These are phyloP conservation scores for Ptychoptera albimana DNA, from an alignment of 2,888 invertebrate species.

Conservation along the genomic window DNA sequence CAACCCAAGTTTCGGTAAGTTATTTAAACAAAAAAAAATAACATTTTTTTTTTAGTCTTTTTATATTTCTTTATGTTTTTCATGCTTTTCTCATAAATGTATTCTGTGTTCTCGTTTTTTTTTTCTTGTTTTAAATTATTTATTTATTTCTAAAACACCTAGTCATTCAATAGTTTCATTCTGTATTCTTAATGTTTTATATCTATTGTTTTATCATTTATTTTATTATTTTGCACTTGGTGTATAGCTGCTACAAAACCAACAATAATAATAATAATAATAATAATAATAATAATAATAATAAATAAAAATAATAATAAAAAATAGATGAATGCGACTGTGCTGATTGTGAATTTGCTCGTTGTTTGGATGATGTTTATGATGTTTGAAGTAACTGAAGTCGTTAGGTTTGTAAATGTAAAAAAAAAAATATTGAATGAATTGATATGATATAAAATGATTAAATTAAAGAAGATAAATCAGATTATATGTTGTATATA, in stretches of 20 bases:
- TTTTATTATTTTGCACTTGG: no score
- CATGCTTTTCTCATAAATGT: no score
- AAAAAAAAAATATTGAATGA: not conserved
- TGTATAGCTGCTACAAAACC: not conserved
- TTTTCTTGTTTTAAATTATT: no score
- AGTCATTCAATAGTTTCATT: no score
- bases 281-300: not conserved
- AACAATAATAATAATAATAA: not conserved
- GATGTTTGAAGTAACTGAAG: not conserved
- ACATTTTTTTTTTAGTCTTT: not conserved
- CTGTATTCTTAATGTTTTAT: no score
- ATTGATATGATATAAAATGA: not conserved
- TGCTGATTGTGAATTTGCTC: no score
- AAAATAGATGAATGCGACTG: no score
- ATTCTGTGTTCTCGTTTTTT: no score
- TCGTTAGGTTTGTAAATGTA: not conserved
- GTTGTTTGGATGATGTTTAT: not conserved
- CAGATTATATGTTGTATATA: slow-evolving; percentile 1
- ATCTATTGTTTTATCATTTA: no score
- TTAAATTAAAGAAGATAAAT: not conserved
- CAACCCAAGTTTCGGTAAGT: slow-evolving; percentile 78
- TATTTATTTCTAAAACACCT: no score
- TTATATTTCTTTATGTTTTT: not conserved
- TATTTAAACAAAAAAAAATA: not conserved
- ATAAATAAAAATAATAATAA: not conserved